Conservation (phyloP, 1,140 invertebrate species). For the Drosophila kohkoa region DNA sequence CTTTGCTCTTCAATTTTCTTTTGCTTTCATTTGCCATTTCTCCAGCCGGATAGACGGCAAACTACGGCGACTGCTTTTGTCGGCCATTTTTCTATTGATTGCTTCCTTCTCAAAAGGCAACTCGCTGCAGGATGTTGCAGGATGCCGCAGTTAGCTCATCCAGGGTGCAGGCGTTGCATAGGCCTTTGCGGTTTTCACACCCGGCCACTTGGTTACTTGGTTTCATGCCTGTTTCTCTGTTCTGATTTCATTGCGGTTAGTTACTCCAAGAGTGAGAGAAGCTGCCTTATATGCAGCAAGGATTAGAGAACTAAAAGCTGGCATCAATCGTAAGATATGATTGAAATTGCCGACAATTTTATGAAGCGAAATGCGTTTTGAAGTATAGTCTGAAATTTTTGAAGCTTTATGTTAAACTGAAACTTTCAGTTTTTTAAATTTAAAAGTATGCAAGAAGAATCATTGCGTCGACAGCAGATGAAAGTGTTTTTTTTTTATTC, state of each 20-base stretch:
- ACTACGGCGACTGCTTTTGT: constrained; percentile 70
- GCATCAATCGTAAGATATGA: background rate
- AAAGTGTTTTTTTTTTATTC: too few species aligned
- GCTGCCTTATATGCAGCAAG: background rate
- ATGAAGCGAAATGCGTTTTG: background rate
- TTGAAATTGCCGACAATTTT: background rate
- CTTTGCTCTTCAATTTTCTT: constrained; percentile 2
- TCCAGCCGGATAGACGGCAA: constrained; percentile 23
- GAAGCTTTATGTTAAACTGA: too few species aligned
- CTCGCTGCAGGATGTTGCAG: background rate
- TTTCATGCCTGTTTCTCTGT: constrained; percentile 25
- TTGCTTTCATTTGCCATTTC: constrained; percentile 17
- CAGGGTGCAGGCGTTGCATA: constrained; percentile 31
- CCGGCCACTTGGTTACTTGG: background rate
- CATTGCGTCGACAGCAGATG: too few species aligned
- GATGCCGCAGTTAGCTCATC: constrained; percentile 56
- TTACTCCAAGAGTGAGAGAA: background rate
- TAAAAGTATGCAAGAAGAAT: too few species aligned
- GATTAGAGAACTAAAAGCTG: background rate
- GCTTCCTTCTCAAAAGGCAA: constrained; percentile 64
- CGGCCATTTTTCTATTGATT: constrained; percentile 78
- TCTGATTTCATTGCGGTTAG: constrained; percentile 52
- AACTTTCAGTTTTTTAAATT: too few species aligned
- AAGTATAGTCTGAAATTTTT: background rate
- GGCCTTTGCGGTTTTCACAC: constrained; percentile 57